Conservation (phyloP, 1,140 invertebrate species). For the Zelostemma sp. region DNA sequence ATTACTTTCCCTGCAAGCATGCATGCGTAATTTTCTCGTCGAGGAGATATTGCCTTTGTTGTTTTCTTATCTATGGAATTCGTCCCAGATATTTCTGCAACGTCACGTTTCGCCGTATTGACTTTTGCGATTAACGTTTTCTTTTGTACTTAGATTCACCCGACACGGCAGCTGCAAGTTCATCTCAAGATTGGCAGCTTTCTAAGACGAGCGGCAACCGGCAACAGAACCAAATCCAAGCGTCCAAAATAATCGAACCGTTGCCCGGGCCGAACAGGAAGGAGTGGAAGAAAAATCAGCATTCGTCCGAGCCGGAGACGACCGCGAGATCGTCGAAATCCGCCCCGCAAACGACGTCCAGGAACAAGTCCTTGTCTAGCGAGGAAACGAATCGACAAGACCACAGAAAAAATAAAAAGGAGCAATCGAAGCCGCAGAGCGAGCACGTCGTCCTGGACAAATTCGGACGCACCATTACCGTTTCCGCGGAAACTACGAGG, state of each 20-base stretch:
- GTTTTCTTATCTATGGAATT: too few relatives aligned
- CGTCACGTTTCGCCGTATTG: not conserved
- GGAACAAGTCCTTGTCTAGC: slow-evolving; percentile 15
- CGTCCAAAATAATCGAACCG: slow-evolving; percentile 62
- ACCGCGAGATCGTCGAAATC: slow-evolving; percentile 28
- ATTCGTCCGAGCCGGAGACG: slow-evolving; percentile 23
- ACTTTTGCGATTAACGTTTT: not conserved
- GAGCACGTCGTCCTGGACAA: slow-evolving; percentile 63
- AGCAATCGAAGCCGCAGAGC: slow-evolving; percentile 41
- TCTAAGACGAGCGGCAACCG: slow-evolving; percentile 18
- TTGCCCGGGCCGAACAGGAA: slow-evolving; percentile 58
- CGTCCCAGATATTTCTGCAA: too few relatives aligned
- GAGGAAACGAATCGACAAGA: slow-evolving; percentile 11
- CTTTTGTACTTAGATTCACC: slow-evolving; percentile 10
- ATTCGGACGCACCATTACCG: slow-evolving; percentile 60
- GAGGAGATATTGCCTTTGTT: too few relatives aligned
- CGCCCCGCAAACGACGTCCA: slow-evolving; percentile 16
- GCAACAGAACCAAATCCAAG: slow-evolving; percentile 32
- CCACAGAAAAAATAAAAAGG: slow-evolving; percentile 16
- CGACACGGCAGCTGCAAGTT: slow-evolving; percentile 24
- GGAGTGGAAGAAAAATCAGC: slow-evolving; percentile 56
- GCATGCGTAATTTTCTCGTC: too few relatives aligned
- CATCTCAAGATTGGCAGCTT: slow-evolving; percentile 36
- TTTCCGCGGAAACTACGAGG: slow-evolving; percentile 58
- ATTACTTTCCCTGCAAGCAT: too few relatives aligned